Evolutionary conservation across 2,888 invertebrate genomes (phyloP).

Genomic region (Odontothrips loti): DNA sequence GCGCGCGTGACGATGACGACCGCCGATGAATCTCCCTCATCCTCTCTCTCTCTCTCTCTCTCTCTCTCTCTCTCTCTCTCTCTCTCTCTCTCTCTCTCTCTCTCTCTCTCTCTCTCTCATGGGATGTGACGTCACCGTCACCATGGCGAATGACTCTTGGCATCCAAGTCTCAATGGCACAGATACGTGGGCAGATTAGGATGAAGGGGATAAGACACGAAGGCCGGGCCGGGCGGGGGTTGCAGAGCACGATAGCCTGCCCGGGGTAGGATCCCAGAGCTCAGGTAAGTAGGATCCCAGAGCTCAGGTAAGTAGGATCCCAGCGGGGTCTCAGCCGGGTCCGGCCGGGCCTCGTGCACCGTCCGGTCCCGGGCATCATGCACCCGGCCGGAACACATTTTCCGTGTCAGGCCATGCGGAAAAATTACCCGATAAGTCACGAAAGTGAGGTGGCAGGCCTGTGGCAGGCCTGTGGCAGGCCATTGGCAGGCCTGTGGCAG

Average conservation of each 20-base stretch:
- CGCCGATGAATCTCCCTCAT: background rate
- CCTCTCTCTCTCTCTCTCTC: background rate
- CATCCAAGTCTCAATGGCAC: too few relatives aligned
- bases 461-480: background rate
- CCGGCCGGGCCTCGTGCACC: too few relatives aligned
- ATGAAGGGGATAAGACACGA: too few relatives aligned
- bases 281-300: too few relatives aligned
- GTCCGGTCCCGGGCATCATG: background rate
- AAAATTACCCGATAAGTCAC: slow-evolving; percentile 16
- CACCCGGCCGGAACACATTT: background rate
- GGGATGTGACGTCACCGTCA: too few relatives aligned
- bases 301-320: background rate
- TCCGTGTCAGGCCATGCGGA: slow-evolving; percentile 7
- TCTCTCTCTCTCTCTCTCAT: background rate
- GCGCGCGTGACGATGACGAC: too few relatives aligned
- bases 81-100: too few relatives aligned
- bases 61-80: background rate
- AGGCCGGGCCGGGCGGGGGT: too few relatives aligned
- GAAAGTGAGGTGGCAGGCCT: background rate
- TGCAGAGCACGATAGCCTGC: too few relatives aligned
- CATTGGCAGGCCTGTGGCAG: background rate
- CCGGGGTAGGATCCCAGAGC: too few relatives aligned
- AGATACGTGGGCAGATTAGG: slow-evolving; percentile 8
- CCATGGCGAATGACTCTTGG: too few relatives aligned
- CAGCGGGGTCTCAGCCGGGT: background rate